Conservation (phyloP, 2,113 vertebrate genomes). For the Tursiops truncatus region DNA sequence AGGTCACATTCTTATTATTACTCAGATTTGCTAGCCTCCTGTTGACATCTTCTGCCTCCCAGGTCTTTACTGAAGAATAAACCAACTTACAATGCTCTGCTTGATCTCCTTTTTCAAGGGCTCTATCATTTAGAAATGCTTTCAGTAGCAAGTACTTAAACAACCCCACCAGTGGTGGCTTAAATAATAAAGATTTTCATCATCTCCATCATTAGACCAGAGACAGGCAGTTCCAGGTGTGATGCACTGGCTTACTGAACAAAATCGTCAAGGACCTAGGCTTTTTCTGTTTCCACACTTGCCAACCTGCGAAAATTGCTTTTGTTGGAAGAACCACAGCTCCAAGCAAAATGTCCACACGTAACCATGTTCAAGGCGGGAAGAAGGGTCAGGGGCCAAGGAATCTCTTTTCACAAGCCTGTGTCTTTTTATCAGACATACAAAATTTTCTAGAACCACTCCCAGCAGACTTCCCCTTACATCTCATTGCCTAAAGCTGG, state of each 20-base stretch:
- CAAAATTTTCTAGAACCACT: background rate
- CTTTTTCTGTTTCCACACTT: constrained; percentile 10
- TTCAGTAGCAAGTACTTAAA: constrained; percentile 11
- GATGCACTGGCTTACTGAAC: background rate
- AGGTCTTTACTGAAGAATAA: constrained; percentile 21
- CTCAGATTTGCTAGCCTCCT: background rate
- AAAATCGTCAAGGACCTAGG: constrained; percentile 9
- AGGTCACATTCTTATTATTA: background rate
- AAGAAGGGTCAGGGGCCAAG: background rate
- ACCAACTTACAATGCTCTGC: background rate
- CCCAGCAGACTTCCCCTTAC: background rate
- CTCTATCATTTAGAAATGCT: background rate
- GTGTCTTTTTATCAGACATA: background rate
- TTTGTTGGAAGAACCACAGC: constrained; percentile 1
- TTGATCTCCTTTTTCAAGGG: constrained; percentile 6
- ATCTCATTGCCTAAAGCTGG: background rate
- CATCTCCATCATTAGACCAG: background rate
- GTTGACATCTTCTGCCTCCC: background rate
- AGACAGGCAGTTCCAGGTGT: background rate
- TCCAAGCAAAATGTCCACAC: background rate
- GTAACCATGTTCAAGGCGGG: background rate
- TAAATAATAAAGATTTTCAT: constrained; percentile 31
- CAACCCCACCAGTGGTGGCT: background rate
- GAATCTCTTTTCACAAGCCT: background rate
- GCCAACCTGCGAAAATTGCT: background rate